These are phyloP conservation scores for Drosophila sp. DNA, from an alignment of 1,140 invertebrate species.

Conservation along the genomic window DNA sequence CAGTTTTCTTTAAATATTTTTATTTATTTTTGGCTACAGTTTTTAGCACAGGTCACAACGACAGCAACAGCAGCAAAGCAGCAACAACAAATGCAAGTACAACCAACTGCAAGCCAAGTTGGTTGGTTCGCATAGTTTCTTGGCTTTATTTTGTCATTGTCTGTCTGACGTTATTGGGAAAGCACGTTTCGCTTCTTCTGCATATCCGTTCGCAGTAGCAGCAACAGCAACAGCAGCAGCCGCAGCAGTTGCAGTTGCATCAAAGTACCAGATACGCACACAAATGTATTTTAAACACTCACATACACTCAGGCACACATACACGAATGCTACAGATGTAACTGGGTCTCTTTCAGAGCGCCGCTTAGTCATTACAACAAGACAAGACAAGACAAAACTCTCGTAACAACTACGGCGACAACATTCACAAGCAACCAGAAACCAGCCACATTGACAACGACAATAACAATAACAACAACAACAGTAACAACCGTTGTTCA, in stretches of 20 bases:
- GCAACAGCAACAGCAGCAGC: constrained; percentile 24
- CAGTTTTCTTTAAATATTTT: constrained; percentile 81
- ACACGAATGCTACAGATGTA: constrained; percentile 23
- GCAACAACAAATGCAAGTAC: not conserved
- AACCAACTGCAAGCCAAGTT: constrained; percentile 20
- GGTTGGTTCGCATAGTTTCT: constrained; percentile 54
- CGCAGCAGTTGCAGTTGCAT: constrained; percentile 48
- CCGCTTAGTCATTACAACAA: constrained; percentile 52
- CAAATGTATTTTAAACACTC: constrained; percentile 41
- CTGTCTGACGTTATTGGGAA: constrained; percentile 70
- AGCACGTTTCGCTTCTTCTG: constrained; percentile 74
- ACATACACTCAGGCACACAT: constrained; percentile 14
- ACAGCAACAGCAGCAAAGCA: constrained; percentile 19
- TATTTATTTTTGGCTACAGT: constrained; percentile 74
- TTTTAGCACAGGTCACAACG: constrained; percentile 36
- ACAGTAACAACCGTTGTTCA: constrained; percentile 49
- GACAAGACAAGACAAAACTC: constrained; percentile 51
- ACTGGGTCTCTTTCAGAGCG: constrained; percentile 41
- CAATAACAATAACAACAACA: constrained; percentile 10
- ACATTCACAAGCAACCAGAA: constrained; percentile 41
- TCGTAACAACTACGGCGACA: constrained; percentile 60
- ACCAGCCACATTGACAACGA: constrained; percentile 19
- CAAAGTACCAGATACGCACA: constrained; percentile 43
- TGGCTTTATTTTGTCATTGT: constrained; percentile 74
- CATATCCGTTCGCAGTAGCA: constrained; percentile 60